These are phyloP conservation scores for Platorchestia sp. DNA, from an alignment of 1,140 invertebrate genomes.

Conservation along the genomic window DNA sequence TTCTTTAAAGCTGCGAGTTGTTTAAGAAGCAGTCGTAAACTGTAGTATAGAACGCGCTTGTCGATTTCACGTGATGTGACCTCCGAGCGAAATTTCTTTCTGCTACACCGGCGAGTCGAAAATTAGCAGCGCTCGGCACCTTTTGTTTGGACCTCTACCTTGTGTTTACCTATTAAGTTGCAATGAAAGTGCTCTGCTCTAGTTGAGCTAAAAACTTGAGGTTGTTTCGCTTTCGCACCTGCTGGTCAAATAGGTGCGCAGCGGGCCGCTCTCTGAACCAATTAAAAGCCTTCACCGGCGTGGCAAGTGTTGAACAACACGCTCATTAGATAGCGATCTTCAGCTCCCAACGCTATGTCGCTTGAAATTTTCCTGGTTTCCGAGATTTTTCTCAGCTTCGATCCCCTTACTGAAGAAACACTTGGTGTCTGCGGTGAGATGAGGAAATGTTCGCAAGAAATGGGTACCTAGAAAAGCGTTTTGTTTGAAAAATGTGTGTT, in stretches of 20 bases:
- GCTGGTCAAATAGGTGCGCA: background rate
- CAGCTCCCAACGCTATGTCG: background rate
- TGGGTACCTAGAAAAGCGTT: background rate
- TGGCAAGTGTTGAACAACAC: background rate
- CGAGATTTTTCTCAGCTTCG: background rate
- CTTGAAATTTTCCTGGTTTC: background rate
- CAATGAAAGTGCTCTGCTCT: background rate
- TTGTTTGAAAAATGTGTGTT: background rate
- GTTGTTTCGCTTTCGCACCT: background rate
- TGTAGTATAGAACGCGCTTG: background rate
- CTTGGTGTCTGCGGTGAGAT: background rate
- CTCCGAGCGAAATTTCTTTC: background rate
- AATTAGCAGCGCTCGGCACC: background rate
- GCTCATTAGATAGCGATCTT: background rate
- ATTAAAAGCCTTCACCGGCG: background rate
- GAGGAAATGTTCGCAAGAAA: background rate
- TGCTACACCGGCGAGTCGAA: background rate
- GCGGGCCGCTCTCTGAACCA: background rate
- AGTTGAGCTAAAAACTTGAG: background rate
- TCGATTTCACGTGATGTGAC: conserved; percentile 14
- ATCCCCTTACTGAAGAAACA: background rate
- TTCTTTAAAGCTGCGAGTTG: background rate
- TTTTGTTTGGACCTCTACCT: conserved; percentile 38
- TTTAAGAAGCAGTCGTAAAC: conserved; percentile 17
- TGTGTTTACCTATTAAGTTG: conserved; percentile 35